Evolutionary conservation across 2,113 vertebrate species (phyloP).

Genomic region (Panthera tigris): DNA sequence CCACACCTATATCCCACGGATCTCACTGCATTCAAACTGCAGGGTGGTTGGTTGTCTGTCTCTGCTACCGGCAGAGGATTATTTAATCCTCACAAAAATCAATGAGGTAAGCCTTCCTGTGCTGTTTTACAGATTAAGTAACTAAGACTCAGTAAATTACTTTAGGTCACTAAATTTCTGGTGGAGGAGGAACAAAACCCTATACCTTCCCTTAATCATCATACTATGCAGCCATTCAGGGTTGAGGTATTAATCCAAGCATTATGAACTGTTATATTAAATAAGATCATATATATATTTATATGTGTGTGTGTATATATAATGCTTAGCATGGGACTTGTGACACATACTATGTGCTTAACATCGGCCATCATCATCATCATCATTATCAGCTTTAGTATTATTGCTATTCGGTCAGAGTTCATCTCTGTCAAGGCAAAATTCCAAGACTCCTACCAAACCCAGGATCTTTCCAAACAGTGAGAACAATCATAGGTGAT

Average conservation of each 20-base stretch:
- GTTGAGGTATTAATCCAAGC: not conserved
- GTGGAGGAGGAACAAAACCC: not conserved
- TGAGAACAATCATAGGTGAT: not conserved
- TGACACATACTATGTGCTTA: not conserved
- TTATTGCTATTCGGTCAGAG: not conserved
- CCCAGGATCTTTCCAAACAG: conserved; percentile 2
- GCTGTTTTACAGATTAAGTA: conserved; percentile 7
- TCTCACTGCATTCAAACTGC: not conserved
- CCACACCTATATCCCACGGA: not conserved
- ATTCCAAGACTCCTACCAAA: conserved; percentile 37
- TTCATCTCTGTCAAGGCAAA: conserved; percentile 24
- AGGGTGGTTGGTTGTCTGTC: not conserved
- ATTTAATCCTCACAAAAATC: not conserved
- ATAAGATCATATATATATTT: not conserved
- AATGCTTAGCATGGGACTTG: not conserved
- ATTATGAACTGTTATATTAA: not conserved
- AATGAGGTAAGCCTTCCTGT: not conserved
- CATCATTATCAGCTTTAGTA: not conserved
- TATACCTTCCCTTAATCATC: not conserved
- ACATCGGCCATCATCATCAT: not conserved
- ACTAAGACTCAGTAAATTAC: not conserved
- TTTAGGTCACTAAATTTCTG: not conserved
- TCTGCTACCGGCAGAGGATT: not conserved
- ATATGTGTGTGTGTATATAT: not conserved
- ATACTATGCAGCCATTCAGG: not conserved